phyloP scores from a whole-genome alignment of 2,888 invertebrate genomes.

The Patella pellucida region DNA sequence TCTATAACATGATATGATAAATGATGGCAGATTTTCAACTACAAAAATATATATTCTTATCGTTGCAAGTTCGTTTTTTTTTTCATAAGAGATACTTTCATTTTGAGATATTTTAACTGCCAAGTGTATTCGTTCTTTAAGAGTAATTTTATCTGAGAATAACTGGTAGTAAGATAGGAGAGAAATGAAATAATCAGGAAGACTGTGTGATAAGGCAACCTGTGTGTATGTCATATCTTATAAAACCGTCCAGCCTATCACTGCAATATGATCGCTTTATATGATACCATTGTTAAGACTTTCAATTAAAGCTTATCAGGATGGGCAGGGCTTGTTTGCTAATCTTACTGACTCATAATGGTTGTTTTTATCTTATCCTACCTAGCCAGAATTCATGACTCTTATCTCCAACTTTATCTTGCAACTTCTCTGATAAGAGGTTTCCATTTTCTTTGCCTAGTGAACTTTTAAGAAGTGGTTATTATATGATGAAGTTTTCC shows the following conservation, averaged over 20 bases:
- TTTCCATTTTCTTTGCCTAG: background rate
- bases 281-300: conserved; percentile 10
- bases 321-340: conserved; percentile 11
- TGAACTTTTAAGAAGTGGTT: too few species aligned
- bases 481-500: too few species aligned
- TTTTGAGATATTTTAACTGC: too few species aligned
- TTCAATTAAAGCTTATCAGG: conserved; percentile 10
- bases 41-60: background rate
- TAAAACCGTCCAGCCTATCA: background rate
- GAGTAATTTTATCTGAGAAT: too few species aligned
- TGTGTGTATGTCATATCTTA: conserved; percentile 1
- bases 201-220: background rate
- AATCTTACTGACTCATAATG: conserved; percentile 8
- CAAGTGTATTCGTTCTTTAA: too few species aligned
- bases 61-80: too few species aligned
- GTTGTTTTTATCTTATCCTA: conserved; percentile 4
- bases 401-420: conserved; percentile 6
- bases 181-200: background rate
- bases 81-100: too few species aligned
- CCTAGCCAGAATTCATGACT: background rate
- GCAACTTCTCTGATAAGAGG: conserved; percentile 2
- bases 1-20: conserved; percentile 6
- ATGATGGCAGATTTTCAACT: conserved; percentile 4
- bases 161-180: background rate
- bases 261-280: conserved; percentile 5